Evolutionary conservation across 1,140 invertebrate species (phyloP), one percentile per base, ranked within the genome.

Genomic region (Panagrolaimus sp.): DNA sequence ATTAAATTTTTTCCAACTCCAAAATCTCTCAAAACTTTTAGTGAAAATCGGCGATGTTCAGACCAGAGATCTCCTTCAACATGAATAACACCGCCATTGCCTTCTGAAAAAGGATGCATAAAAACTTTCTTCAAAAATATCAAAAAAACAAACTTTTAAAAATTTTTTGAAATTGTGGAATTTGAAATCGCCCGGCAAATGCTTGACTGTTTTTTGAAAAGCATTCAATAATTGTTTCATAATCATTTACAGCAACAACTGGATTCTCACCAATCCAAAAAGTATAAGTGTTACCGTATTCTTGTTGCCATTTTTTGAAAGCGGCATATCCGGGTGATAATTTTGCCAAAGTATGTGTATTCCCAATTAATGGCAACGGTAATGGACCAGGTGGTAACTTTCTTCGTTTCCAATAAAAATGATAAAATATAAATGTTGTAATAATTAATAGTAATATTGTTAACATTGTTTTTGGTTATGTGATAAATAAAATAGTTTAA

Each of bases 21-120:
- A 65, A 92, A 86, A 63, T 88, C 87, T 81, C 89, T 89, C 9
- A 94, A 84, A 82, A 88, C 89, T 7, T 84, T 84, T 1, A 87
- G 84, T 0, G 89, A 86, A 72, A 92, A 89, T 75, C 88, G 89
- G 31, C 91, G 85, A 75, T 93, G 91, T 72, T 92, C 89, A 72
- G 87, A 89, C 91, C 92, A 94, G 16, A 89, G 77, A 4, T 87
- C 85, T 0, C 91, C 91, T 82, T 91, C 89, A 1, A 91, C 87
- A 69, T 47, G 14, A 11, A 66, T 48, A 31, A 66, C 38, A 14
- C 65, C 65, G 16, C 23, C 20, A 47, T 64, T 38, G 25, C 63
- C 63, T 20, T 64, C 68, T 14, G 69, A 38, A 27, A 69, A 27
- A 14, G 57, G 31, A 25, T 42, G 11, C 16, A n/a, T 14, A n/a